Conservation (phyloP, 1,140 invertebrate species). For the Cydia amplana region DNA sequence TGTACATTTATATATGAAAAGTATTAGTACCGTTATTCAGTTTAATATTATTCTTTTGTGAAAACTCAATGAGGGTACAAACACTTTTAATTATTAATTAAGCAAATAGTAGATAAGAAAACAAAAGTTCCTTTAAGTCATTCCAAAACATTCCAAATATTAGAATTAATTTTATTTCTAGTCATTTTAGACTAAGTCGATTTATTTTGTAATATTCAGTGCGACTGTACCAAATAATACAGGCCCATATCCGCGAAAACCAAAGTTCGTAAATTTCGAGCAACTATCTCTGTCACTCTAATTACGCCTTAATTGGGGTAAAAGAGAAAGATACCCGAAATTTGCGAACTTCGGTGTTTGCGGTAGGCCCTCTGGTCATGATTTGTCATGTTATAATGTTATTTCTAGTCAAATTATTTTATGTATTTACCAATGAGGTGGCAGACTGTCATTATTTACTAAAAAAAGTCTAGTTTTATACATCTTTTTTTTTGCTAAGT, state of each 20-base stretch:
- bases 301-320: too few species aligned
- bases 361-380: constrained; percentile 41
- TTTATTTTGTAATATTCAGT: constrained; percentile 51
- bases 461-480: neutral
- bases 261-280: too few species aligned
- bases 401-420: constrained; percentile 77
- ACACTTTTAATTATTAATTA: neutral
- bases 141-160: constrained; percentile 28
- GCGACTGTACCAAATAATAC: constrained; percentile 68
- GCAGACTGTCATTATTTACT: constrained; percentile 44
- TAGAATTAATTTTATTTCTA: constrained; percentile 45
- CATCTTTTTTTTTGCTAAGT: too few species aligned
- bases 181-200: constrained; percentile 51
- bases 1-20: constrained; percentile 36
- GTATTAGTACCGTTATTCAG: constrained; percentile 36
- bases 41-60: constrained; percentile 47
- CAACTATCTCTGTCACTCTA: too few species aligned
- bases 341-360: too few species aligned
- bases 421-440: constrained; percentile 67
- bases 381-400: constrained; percentile 67
- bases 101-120: constrained; percentile 6
- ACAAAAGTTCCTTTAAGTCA: constrained; percentile 31
- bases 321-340: too few species aligned
- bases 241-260: neutral
- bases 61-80: neutral